Base-by-base conservation (phyloP, 64 coral and sea anemone species). In the Porites lutea region DNA sequence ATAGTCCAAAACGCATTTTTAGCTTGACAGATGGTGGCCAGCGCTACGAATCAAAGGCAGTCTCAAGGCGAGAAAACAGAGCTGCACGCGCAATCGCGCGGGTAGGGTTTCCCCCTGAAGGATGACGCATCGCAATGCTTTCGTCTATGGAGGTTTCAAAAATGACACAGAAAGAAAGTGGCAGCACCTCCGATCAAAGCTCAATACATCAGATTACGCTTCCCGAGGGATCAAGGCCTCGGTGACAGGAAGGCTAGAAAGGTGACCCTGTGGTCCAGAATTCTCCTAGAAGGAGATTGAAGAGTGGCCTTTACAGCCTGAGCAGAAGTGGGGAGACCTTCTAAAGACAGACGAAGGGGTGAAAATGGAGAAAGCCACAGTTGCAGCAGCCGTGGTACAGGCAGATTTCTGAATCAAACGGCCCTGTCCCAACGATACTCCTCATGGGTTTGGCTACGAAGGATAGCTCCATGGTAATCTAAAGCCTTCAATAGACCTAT, bases 151-250 rank as follows among this genome's bases (percentile, higher is more conserved):
- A 37, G 27, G 27, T 37, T 37, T 37, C 27, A 37, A 37, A 37
- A 37, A 37, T 0, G 27, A 37, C 27, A 37, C 27, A 37, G 1
- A 37, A 37, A 37, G 27, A 37, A 37, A 37, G 27, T 37, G 27
- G 27, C 1, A 1, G 27, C 27, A 37, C 74, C 72, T 94, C 3
- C 59, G 73, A 37, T 83, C 87, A 6, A 87, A 94, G 54, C n/a
- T 44, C 8, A 94, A 89, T 45, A 57, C 93, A 19, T 79, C 93
- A 78, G 93, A 95, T 20, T 78, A 95, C 44, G 93, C 93, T 22
- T 95, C 81, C n/a, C 74, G 87, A 71, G 93, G 72, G 27, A 86
- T 95, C 47, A 95, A 65, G 19, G 71, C 88, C 44, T 78, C 51
- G 0, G 87, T 90, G 71, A 62, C 59, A 3, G 52, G 53, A n/a